Conservation (phyloP, 2,113 vertebrate species). For the Anguilla rostrata region DNA sequence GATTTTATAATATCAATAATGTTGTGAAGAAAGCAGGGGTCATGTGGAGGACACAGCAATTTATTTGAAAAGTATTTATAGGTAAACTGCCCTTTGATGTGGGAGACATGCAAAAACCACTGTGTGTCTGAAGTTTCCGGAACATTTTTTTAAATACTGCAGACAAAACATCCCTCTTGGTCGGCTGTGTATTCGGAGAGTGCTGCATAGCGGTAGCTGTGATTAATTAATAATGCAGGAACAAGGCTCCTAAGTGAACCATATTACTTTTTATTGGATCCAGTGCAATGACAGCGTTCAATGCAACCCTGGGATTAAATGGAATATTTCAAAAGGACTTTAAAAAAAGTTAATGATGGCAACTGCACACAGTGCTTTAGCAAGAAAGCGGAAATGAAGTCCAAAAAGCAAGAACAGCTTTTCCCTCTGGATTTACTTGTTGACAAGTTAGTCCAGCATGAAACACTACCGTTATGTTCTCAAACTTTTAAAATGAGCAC, state of each 20-base stretch:
- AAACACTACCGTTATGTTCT: neutral
- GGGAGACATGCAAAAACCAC: neutral
- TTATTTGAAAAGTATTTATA: neutral
- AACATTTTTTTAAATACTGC: neutral
- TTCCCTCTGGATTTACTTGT: neutral
- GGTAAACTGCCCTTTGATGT: neutral
- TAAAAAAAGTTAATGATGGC: neutral
- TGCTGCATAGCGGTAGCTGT: neutral
- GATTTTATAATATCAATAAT: too few species aligned
- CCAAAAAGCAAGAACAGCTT: neutral
- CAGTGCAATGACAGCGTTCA: too few species aligned
- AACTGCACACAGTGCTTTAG: neutral
- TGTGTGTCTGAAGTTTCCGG: neutral
- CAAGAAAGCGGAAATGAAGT: neutral
- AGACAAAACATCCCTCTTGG: neutral
- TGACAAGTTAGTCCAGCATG: neutral
- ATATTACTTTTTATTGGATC: neutral
- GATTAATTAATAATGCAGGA: neutral
- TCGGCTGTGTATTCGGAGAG: neutral
- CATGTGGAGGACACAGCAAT: too few species aligned
- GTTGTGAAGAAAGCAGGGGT: too few species aligned
- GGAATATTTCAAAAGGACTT: neutral
- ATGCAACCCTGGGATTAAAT: neutral
- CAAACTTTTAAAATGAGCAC: neutral
- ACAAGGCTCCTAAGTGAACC: neutral